Conservation (phyloP, 2,888 invertebrate species). For the Pardosa pseudoannulata region DNA sequence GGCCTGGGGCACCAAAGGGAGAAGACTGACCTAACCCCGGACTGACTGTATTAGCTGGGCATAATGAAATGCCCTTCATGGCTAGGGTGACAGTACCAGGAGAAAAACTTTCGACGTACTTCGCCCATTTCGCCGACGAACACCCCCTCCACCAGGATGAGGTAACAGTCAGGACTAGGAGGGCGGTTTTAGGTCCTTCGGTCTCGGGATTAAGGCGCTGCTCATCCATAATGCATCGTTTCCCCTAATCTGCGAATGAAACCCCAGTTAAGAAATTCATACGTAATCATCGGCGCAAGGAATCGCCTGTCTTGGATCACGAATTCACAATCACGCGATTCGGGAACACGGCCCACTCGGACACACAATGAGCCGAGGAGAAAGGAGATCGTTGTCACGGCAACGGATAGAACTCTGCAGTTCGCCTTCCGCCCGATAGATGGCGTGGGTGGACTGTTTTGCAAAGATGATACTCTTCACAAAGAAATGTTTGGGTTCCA, state of each 20-base stretch:
- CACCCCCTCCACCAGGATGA: no score
- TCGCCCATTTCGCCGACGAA: no score
- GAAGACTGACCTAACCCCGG: no score
- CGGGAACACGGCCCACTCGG: background rate
- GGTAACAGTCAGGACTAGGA: no score
- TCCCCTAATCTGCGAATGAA: constrained; percentile 33
- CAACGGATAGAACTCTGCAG: constrained; percentile 26
- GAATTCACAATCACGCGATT: background rate
- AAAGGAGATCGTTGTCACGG: constrained; percentile 32
- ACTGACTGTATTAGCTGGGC: no score
- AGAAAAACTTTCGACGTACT: no score
- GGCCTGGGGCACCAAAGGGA: no score
- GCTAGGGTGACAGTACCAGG: no score
- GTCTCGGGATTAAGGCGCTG: background rate
- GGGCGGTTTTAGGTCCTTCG: background rate
- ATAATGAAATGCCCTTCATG: no score
- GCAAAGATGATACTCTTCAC: no score
- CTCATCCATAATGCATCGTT: constrained; percentile 52
- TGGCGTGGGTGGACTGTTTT: constrained; percentile 41
- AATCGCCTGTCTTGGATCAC: constrained; percentile 24
- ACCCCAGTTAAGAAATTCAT: constrained; percentile 46
- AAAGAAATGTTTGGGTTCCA: no score
- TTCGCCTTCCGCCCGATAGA: constrained; percentile 31
- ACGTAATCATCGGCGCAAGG: constrained; percentile 62
- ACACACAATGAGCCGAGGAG: background rate